Evolutionary conservation across 2,797 vertebrate genomes (phyloP).

Genomic region (Muraenolepis orangiensis): DNA sequence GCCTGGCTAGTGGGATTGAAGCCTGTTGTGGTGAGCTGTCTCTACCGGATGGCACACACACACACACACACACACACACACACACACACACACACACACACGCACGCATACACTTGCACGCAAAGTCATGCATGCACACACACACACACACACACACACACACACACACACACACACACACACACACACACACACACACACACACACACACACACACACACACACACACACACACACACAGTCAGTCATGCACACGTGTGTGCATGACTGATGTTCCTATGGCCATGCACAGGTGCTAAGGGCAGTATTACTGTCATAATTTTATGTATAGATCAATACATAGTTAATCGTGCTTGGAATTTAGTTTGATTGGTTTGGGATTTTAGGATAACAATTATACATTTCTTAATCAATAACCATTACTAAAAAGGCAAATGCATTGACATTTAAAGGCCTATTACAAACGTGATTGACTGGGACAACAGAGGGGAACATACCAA

Average conservation of each 20-base stretch:
- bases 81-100: slow-evolving; percentile 54
- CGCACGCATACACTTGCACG: no score
- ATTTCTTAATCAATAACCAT: background rate
- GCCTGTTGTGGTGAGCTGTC: slow-evolving; percentile 8
- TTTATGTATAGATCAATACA: background rate
- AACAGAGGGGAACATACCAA: background rate
- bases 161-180: slow-evolving; percentile 52
- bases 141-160: slow-evolving; percentile 28
- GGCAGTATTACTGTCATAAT: background rate
- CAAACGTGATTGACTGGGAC: background rate
- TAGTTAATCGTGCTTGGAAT: background rate
- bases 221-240: slow-evolving; percentile 52
- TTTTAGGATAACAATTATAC: slow-evolving; percentile 3
- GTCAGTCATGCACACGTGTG: no score
- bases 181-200: slow-evolving; percentile 40
- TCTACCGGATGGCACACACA: slow-evolving; percentile 46
- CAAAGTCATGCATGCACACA: slow-evolving; percentile 49
- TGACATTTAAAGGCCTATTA: background rate
- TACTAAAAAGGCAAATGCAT: background rate
- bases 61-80: background rate
- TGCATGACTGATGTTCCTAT: background rate
- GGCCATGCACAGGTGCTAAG: background rate
- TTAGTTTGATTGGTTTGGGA: background rate
- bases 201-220: slow-evolving; percentile 38
- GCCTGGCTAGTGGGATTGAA: background rate